A percentile compares a stretch with the other conserved stretches of the same genome.
phyloP scores from a whole-genome alignment of 23 tunicate genomes.

The Styela clava region DNA sequence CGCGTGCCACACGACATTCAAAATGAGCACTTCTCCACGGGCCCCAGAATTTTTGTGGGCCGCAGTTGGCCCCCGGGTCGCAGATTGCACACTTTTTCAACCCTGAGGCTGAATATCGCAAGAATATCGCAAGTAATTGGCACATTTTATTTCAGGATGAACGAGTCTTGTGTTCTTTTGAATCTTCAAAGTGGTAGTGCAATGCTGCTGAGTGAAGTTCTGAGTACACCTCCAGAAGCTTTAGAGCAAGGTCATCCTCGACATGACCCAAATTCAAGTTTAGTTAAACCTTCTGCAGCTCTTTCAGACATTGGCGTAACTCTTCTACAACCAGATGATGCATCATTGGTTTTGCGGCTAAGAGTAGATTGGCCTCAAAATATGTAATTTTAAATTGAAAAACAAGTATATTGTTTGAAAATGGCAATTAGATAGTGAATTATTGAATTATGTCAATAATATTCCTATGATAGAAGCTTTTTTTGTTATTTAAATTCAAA shows the following conservation, averaged over 20 bases:
- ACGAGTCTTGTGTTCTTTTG: constrained; percentile 69
- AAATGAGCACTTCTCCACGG: no score
- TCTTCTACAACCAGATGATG: constrained; percentile 35
- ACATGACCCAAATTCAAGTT: constrained; percentile 18
- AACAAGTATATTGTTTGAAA: no score
- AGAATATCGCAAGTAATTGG: no score
- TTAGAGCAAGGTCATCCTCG: neutral
- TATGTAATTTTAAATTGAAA: constrained; percentile 10
- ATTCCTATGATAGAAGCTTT: no score
- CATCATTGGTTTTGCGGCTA: constrained; percentile 33
- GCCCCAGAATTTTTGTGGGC: no score
- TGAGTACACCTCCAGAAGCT: neutral
- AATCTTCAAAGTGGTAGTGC: constrained; percentile 79
- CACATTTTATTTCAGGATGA: constrained; percentile 50
- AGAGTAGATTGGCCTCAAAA: constrained; percentile 60
- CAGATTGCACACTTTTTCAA: no score
- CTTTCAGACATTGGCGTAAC: constrained; percentile 48
- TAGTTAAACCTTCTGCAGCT: constrained; percentile 29
- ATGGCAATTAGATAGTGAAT: no score
- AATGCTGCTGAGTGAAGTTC: constrained; percentile 55
- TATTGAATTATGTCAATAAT: no score
- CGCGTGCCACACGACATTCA: no score
- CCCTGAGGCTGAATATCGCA: no score
- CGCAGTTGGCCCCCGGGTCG: no score
- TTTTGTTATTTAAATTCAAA: no score